Base-by-base conservation (phyloP, 2,113 vertebrate species). In the Mionectes macconnelli region DNA sequence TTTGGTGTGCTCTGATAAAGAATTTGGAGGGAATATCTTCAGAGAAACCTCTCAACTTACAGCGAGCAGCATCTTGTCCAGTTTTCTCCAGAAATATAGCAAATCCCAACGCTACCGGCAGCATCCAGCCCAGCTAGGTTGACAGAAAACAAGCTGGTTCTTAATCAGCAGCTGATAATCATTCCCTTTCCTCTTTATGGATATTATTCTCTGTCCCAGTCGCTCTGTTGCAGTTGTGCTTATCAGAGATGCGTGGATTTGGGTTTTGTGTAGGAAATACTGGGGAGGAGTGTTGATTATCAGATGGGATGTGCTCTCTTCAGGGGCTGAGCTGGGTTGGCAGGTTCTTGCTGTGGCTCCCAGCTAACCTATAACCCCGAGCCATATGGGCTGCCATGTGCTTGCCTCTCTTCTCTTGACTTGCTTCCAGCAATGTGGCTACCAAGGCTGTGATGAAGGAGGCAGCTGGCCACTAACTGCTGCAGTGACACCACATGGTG, bases 401-500 rank as follows among this genome's bases (percentile, higher is more conserved):
- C 21, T 15, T 0, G 45, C 89, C 72, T 56, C n/a, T 10, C 82
- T 95, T 59, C 70, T 57, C 95, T 70, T 90, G 87, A 56, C 68
- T 94, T 28, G 28, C 60, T 84, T 92, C 94, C 95, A 90, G 93
- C 83, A 70, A 1, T 5, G 72, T 74, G 68, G 94, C 83, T 77
- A 78, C 94, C 86, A 39, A 10, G 72, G 75, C 12, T 85, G 79
- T 14, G 88, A 18, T 47, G 90, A 40, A 70, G 81, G 44, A 66
- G 63, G 92, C 93, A 96, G 94, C 92, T 95, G 95, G 92, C 92
- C 84, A 45, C 76, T 50, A 11, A 28, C 92, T 90, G 86, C 90
- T 96, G 83, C 73, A 27, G 16, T 81, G 55, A 45, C 24, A 80
- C 87, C 90, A 79, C 85, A 77, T 90, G 90, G 83, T 52, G 88